phyloP scores from a whole-genome alignment of 1,140 invertebrate genomes.

The Maniola jurtina region DNA sequence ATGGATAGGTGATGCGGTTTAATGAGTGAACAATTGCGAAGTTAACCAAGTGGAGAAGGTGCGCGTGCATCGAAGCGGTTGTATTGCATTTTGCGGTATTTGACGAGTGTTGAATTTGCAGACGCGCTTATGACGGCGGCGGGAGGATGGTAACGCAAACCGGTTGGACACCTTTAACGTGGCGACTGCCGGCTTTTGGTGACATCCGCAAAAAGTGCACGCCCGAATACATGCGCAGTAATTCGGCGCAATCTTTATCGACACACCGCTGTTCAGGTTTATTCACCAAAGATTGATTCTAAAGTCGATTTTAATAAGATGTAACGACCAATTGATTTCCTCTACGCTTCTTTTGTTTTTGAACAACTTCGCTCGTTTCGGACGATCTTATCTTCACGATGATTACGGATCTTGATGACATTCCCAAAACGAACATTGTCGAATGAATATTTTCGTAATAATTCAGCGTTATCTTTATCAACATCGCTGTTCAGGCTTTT shows the following conservation, averaged over 20 bases:
- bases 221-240: slow-evolving; percentile 49
- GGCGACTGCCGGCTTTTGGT: slow-evolving; percentile 65
- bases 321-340: too few relatives aligned
- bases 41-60: slow-evolving; percentile 34
- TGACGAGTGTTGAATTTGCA: slow-evolving; percentile 73
- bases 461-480: too few relatives aligned
- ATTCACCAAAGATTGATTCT: slow-evolving; percentile 42
- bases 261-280: slow-evolving; percentile 47
- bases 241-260: slow-evolving; percentile 56
- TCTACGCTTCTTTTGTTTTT: too few relatives aligned
- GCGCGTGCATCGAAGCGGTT: slow-evolving; percentile 37
- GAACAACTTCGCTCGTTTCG: too few relatives aligned
- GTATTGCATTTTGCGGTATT: slow-evolving; percentile 63
- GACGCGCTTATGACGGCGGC: slow-evolving; percentile 63
- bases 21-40: slow-evolving; percentile 24
- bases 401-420: too few relatives aligned
- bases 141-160: slow-evolving; percentile 65
- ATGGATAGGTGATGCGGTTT: neutral
- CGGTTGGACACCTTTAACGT: slow-evolving; percentile 72
- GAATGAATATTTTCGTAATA: too few relatives aligned
- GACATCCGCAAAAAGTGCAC: slow-evolving; percentile 73
- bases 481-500: too few relatives aligned
- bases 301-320: slow-evolving; percentile 32
- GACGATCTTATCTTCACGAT: too few relatives aligned
- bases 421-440: too few relatives aligned